Conservation (phyloP, 2,888 invertebrate genomes). For the Papilio elwesi region DNA sequence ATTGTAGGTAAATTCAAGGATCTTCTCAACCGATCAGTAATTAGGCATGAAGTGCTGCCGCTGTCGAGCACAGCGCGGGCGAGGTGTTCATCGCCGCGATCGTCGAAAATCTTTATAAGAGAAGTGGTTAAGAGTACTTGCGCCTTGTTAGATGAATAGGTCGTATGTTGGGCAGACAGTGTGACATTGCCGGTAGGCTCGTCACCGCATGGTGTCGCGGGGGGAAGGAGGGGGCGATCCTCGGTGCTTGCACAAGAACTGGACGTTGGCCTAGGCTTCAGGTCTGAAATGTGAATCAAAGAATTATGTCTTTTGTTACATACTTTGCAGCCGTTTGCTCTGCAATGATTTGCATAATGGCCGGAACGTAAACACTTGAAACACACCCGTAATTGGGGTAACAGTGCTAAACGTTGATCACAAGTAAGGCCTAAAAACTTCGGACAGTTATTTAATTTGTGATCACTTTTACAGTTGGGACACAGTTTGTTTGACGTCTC, state of each 20-base stretch:
- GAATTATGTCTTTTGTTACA: background rate
- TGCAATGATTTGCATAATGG: slow-evolving; percentile 14
- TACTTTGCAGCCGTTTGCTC: background rate
- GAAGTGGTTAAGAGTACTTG: slow-evolving; percentile 7
- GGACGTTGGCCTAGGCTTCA: background rate
- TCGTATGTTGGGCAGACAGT: no score
- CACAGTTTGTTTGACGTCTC: no score
- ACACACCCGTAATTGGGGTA: no score
- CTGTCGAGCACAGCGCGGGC: slow-evolving; percentile 24
- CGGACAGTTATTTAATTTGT: no score
- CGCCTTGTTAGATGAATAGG: background rate
- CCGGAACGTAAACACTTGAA: no score
- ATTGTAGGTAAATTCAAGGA: slow-evolving; percentile 10
- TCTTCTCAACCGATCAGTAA: slow-evolving; percentile 5
- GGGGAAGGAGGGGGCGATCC: background rate
- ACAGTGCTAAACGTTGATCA: no score
- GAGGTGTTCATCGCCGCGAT: background rate
- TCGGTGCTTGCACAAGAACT: background rate
- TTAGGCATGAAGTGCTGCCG: slow-evolving; percentile 34
- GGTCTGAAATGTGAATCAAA: background rate
- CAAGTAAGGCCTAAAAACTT: no score
- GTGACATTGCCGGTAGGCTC: no score
- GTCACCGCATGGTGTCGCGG: background rate
- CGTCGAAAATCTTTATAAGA: background rate
- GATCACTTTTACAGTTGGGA: no score